Evolutionary conservation across 2,888 invertebrate genomes (phyloP), one percentile per base, ranked within the genome.

Genomic region (Pasiphila rectangulata): DNA sequence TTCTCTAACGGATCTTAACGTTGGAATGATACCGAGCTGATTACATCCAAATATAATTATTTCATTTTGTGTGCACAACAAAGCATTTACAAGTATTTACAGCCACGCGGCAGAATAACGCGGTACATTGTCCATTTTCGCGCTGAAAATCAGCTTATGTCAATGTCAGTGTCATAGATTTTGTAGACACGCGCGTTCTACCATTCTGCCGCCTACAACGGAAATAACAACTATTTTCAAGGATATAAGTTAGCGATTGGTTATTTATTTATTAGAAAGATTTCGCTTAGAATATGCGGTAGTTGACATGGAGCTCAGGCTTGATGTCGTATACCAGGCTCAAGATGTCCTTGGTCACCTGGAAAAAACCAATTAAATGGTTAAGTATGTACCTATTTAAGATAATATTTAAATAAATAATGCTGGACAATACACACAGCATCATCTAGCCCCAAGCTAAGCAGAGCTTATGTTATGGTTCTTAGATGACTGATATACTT

Each of bases 231-330:
- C 73, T 79, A 76, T 64, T 63, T 67, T 68, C 72, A 71, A 72
- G 68, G 43, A 53, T 47, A 51, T 49, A 57, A 55, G 58, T 61
- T 52, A 54, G 61, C 63, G 58, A 63, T 55, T 55, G 52, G 34
- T 34, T 52, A 40, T 49, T 46, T 54, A 39, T 10, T 13, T 27
- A 7, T 48, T 47, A 38, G 32, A 45, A 54, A 51, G 44, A 38
- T 54, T 46, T 51, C 46, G 49, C 51, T 79, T 78, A 78, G 54
- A 64, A 63, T 54, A 84, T 61, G 75, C 92, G 93, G 82, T 93
- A 96, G 89, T 98, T 98, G 85, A 93, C 91, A 88, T 98, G 98
- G 63, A 98, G 90, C 83, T 97, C 95, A 2, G 98, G 97, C 82
- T 95, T 94, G 79, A 98, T 97, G 76, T 96, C 94, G 77, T 96